Evolutionary conservation across 1,140 invertebrate genomes (phyloP).

Genomic region (Onthophagus taurus): DNA sequence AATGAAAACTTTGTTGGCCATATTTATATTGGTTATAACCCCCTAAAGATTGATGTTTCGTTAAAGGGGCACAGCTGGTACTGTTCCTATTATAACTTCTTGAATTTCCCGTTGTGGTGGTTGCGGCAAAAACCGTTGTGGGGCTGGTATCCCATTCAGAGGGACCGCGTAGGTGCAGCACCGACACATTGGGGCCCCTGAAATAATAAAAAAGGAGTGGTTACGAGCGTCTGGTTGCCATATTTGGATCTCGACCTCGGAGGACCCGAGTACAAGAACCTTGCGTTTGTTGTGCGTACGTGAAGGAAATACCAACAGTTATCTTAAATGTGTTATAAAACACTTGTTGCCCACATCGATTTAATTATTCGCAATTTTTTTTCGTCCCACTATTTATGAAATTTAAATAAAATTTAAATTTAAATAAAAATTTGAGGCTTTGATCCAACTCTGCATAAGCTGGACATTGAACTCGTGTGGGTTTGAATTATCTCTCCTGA

Average conservation of each 20-base stretch:
- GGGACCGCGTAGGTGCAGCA: slow-evolving; percentile 44
- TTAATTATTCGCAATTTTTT: too few relatives aligned
- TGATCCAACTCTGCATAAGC: too few relatives aligned
- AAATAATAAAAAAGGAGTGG: slow-evolving; percentile 36
- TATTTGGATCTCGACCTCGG: not conserved
- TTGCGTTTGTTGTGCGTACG: too few relatives aligned
- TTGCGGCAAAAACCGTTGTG: slow-evolving; percentile 20
- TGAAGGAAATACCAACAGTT: too few relatives aligned
- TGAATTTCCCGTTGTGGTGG: slow-evolving; percentile 17
- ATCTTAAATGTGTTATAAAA: too few relatives aligned
- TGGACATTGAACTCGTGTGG: too few relatives aligned
- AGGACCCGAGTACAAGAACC: too few relatives aligned
- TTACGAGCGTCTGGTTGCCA: slow-evolving; percentile 1
- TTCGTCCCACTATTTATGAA: too few relatives aligned
- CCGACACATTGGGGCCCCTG: slow-evolving; percentile 47
- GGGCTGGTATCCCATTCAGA: slow-evolving; percentile 44
- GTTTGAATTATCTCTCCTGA: too few relatives aligned
- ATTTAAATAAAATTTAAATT: too few relatives aligned
- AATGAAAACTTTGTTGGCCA: slow-evolving; percentile 25
- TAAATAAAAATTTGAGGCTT: too few relatives aligned
- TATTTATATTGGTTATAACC: slow-evolving; percentile 26
- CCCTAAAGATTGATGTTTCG: slow-evolving; percentile 32
- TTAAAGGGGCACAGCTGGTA: slow-evolving; percentile 18
- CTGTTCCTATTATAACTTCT: slow-evolving; percentile 22
- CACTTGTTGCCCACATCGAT: too few relatives aligned